Base-by-base conservation (phyloP, 2,888 invertebrate species). In the Papilio elwesi region DNA sequence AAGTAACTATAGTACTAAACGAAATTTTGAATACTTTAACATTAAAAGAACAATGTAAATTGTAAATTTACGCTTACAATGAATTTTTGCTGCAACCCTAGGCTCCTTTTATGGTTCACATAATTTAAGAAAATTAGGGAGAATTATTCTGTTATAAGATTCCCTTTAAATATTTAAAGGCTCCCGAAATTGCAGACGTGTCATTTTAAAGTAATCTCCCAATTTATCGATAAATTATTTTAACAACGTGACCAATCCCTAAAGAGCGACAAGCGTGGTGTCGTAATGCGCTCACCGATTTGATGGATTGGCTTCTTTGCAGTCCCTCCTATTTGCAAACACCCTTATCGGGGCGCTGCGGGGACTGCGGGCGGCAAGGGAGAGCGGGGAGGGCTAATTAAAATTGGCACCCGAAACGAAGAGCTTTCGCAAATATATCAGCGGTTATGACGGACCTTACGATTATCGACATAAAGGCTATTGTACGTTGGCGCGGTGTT, bases 281-380 rank as follows among this genome's bases (percentile, higher is more conserved):
- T 92, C 91, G 92, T 92, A 92, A 93, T 91, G 91, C 91, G 91
- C 87, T 90, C 90, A 85, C 84, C 90, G 85, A 91, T 93, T 93
- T 93, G 93, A 93, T 93, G 93, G 93, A 93, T 93, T 93, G 93
- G 93, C 93, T 93, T 92, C 93, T 92, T 92, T 90, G 89, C 90
- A 85, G 85, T 85, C 92, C 91, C 91, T 88, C 85, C 90, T 93
- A 92, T 93, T 92, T 92, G 92, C 92, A 93, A 93, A 92, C 92
- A 92, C 93, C 93, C 93, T 91, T 90, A 90, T 90, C 90, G 85
- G 86, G 83, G 80, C 80, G 80, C 74, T 74, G 76, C 82, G 82
- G 81, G 73, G 73, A 73, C 68, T 66, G 69, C 70, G 73, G 77
- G 77, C 76, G 79, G 75, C 77, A 76, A 75, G 81, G 76, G 76